Base-by-base conservation (phyloP, 53 echinoderm and acorn worm species). In the Actinopyga echinites region DNA sequence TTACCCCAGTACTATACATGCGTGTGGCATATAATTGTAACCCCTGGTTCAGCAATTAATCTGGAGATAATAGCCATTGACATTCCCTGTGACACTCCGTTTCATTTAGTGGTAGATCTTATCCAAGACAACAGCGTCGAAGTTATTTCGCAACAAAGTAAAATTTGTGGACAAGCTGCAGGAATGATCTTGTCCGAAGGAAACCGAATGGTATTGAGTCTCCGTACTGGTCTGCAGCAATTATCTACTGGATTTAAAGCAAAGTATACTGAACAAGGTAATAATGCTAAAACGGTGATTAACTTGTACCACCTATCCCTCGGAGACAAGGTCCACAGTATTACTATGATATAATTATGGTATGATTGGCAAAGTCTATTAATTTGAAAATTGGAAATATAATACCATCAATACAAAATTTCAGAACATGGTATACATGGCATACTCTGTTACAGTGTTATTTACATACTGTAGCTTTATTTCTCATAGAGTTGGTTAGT, bases 1-100 rank as follows among this genome's bases (percentile, higher is more conserved):
- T 32, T 77, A 31, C 77, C 77, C 30, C 49, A 53, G 6, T 77
- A 31, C 45, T 77, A 45, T 30, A 54, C 77, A 24, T 77, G 77
- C 29, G 32, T 30, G 54, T 77, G 77, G 77, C 3, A 32, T 12
- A 31, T 77, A 9, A 4, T 30, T 2, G 54, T 31, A 20, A 28
- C 19, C 8, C 56, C 77, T 31, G 77, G 77, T 2, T 56, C 55
- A 30, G 10, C 26, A 1, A 20, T 77, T 54, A 6, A 20, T 30
- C 21, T 77, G 32, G 77, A 77, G 15, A 53, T 77, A 23, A 13
- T 20, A 10, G 77, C 53, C 45, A 53, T 77, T 56, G 56, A 77
- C 21, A 77, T 77, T 12, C 15, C 77, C 20, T 77, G 77, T 20
- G 28, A 24, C 3, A 26, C 33, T 0, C 26, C 9, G 0, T 26